Conservation (phyloP, 92 coral and sea anemone genomes). For the Bergia sp. region DNA sequence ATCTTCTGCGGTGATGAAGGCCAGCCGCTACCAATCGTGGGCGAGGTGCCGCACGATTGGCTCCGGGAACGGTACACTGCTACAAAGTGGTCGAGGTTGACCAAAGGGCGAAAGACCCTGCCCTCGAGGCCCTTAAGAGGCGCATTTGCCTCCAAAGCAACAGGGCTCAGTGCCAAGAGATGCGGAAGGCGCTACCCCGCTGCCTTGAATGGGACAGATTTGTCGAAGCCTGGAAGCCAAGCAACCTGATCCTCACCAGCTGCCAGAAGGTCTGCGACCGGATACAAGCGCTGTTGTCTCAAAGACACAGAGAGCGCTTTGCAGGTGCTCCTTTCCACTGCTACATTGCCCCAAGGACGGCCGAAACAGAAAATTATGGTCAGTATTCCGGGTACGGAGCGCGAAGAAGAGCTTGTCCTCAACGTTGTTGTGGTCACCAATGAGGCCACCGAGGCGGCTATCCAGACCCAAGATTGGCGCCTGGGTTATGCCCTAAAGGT, state of each 20-base stretch:
- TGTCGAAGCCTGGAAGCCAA: constrained; percentile 18
- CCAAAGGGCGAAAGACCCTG: constrained; percentile 19
- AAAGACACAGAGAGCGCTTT: neutral
- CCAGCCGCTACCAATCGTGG: constrained; percentile 9
- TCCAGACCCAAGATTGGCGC: neutral
- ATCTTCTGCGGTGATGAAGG: constrained; percentile 38
- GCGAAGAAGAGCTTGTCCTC: constrained; percentile 2
- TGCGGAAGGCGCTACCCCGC: constrained; percentile 23
- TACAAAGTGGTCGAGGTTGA: constrained; percentile 15
- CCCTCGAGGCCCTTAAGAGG: neutral
- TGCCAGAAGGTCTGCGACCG: neutral
- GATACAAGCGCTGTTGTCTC: constrained; percentile 12
- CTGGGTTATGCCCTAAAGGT: neutral
- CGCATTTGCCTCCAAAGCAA: neutral
- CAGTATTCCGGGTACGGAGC: neutral
- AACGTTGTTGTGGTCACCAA: neutral
- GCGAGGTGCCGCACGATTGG: constrained; percentile 28
- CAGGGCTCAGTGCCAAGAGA: constrained; percentile 27
- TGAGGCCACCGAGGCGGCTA: neutral
- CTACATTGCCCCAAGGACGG: constrained; percentile 2
- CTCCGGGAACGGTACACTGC: neutral
- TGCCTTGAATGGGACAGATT: constrained; percentile 35
- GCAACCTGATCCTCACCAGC: constrained; percentile 19
- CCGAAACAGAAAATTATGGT: constrained; percentile 5
- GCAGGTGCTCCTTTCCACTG: neutral